Base-by-base conservation (phyloP, 2,797 vertebrate genomes). In the Microctenopoma lineatum region DNA sequence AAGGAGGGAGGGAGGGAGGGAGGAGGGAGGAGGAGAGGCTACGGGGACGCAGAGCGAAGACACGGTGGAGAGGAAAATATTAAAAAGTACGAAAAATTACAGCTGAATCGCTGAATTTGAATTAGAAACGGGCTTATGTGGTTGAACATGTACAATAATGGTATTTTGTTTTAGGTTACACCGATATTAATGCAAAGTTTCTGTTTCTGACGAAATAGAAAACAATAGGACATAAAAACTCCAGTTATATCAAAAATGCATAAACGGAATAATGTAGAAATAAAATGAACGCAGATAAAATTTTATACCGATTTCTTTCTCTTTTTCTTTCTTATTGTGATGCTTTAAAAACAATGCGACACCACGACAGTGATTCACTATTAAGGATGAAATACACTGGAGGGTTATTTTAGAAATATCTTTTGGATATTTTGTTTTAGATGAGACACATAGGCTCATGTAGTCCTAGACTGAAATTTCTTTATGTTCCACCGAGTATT, bases 21-120 rank as follows among this genome's bases (percentile, higher is more conserved):
- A 34, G 45, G 69, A 61, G 53, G 42, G 32, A 34, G 34, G 58
- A 80, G 78, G 41, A 68, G 66, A 80, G 70, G 63, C 75, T 78
- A 60, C 55, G 62, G 78, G 83, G 64, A 87, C 77, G 51, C 59
- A 70, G 18, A 68, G 77, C 65, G 54, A 69, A 83, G 77, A 81
- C 60, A 59, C 71, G 70, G 73, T 59, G 34, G 14, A 26, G 58
- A 73, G 52, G 25, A 70, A 61, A 75, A 81, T 77, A 34, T 73
- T 65, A 56, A 60, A 77, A 89, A 80, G 66, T 80, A 36, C 14
- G 6, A 61, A 29, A 63, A 77, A 83, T 80, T 27, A 44, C 18
- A 12, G 15, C 15, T 50, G 13, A 73, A 62, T 75, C 26, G 39
- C n/a, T 42, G 18, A 5, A 51, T 76, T 60, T 62, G 36, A 52